These are phyloP conservation scores for Hemibagrus wyckioides DNA, from an alignment of 2,113 vertebrate genomes.

Conservation along the genomic window DNA sequence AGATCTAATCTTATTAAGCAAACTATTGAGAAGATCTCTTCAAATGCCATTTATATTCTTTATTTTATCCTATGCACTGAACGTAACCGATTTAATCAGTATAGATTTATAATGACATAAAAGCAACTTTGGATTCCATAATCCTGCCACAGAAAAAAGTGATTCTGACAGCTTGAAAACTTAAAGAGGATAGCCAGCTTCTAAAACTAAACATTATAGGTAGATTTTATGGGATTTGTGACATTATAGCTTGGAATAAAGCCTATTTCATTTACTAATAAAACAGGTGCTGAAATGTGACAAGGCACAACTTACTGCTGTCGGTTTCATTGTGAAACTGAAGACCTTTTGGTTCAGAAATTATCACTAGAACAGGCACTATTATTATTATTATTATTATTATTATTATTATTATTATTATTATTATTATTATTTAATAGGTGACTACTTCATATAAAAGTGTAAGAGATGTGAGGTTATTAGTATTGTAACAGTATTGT, in stretches of 20 bases:
- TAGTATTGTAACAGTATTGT: background rate
- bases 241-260: background rate
- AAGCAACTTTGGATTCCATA: background rate
- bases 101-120: background rate
- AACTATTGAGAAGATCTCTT: background rate
- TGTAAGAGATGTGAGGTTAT: background rate
- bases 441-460: background rate
- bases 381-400: background rate
- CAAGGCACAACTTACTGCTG: background rate
- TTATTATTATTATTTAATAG: background rate
- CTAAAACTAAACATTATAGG: constrained; percentile 5
- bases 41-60: background rate
- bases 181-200: background rate
- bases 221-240: background rate
- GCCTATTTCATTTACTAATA: constrained; percentile 11
- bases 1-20: background rate
- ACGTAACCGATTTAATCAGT: background rate
- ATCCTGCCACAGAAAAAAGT: background rate
- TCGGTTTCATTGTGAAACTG: background rate
- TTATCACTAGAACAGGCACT: background rate
- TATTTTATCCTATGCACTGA: background rate
- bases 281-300: background rate
- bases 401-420: no score
- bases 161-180: background rate
- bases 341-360: background rate